Base-by-base conservation (phyloP, 2,797 vertebrate genomes). In the Ibycter americanus region DNA sequence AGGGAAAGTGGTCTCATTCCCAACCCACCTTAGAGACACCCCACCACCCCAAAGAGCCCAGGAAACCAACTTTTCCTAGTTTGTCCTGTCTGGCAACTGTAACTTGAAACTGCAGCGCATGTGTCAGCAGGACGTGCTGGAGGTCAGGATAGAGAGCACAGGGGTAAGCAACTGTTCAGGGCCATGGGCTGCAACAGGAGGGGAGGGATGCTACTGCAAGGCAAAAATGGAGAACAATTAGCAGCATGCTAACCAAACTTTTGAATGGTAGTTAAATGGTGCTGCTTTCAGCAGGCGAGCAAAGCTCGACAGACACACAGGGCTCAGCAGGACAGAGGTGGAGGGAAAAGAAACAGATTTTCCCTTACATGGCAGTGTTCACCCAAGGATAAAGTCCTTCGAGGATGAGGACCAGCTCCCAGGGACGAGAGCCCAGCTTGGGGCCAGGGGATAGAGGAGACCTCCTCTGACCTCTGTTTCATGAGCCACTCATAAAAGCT, bases 231-330 rank as follows among this genome's bases (percentile, higher is more conserved):
- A 55, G 31, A 83, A 40, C 23, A 58, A n/a, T 11, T 4, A 70
- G 18, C 46, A 86, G 49, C 46, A 72, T 25, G 44, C 42, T 63
- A 63, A 62, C 16, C 20, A n/a, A 15, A 51, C 20, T 68, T 82
- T 1, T n/a, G 36, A 81, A 26, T 2, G 2, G 11, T 1, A 13
- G 1, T 31, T 47, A 32, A 87, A 55, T 1, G 2, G 7, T 8
- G 4, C 42, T 46, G 31, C 40, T 81, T 78, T 55, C 83, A 88
- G 71, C 46, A 77, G 34, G 23, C 0, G 0, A 92, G 58, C 38
- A 76, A 80, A 95, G 38, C 29, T 68, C 36, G 2, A 8, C 62
- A 65, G 29, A 47, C 29, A 49, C 63, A 23, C 1, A 0, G 18
- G 13, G 27, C 32, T 89, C 80, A 74, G n/a, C 26, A 56, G 59